Percentiles rank a stretch among this genome's conserved stretches.
Conservation (phyloP, 2,113 vertebrate species). For the Brevimyrus niger region DNA sequence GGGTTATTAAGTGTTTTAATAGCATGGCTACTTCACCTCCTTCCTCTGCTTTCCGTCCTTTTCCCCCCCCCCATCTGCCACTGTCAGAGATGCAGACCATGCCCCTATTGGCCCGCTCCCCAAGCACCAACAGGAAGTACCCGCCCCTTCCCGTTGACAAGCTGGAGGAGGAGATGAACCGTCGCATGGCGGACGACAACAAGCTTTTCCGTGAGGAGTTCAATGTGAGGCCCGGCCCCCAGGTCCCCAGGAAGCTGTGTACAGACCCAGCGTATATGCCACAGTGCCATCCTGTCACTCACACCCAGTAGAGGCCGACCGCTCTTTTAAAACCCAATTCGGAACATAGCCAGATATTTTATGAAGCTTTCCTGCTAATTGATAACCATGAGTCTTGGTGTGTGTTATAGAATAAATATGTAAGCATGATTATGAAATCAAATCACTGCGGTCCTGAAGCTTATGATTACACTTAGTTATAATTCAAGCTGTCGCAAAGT, state of each 20-base stretch:
- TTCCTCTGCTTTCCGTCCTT: not conserved
- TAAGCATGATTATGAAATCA: not conserved
- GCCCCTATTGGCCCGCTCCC: slow-evolving; percentile 88
- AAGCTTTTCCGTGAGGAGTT: slow-evolving; percentile 97
- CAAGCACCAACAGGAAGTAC: slow-evolving; percentile 97
- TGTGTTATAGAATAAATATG: not conserved
- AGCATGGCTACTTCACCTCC: not conserved
- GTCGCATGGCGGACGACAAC: slow-evolving; percentile 96
- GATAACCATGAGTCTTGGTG: not conserved
- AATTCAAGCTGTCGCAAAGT: not conserved
- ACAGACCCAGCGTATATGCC: not conserved
- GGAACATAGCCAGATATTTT: not conserved
- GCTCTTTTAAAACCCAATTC: not conserved
- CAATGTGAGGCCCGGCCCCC: slow-evolving; percentile 63
- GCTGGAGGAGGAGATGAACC: slow-evolving; percentile 96
- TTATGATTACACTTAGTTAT: not conserved
- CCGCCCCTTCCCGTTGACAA: slow-evolving; percentile 90
- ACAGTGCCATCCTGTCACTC: not conserved
- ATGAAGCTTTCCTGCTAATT: no score
- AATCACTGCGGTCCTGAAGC: not conserved
- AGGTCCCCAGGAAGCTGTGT: not conserved
- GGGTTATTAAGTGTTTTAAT: not conserved
- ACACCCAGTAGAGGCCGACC: not conserved
- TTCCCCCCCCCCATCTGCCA: slow-evolving; percentile 6
- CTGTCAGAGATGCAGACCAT: slow-evolving; percentile 86